A percentile compares a stretch with the other conserved stretches of the same genome.
Evolutionary conservation across 2,888 invertebrate species (phyloP).

Genomic region (Sussaba pulchella): DNA sequence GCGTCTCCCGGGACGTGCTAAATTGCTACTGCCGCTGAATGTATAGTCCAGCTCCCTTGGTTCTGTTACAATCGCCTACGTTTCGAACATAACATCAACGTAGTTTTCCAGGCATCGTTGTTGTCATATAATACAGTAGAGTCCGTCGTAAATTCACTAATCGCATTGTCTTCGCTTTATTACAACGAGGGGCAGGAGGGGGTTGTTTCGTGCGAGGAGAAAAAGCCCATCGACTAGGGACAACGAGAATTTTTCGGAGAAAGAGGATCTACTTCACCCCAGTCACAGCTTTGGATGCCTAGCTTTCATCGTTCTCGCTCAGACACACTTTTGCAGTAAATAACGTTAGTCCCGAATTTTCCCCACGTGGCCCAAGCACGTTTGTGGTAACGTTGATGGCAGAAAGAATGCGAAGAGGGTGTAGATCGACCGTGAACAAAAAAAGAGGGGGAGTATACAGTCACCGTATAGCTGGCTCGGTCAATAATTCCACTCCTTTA

Average conservation of each 20-base stretch:
- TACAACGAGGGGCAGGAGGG: too few relatives aligned
- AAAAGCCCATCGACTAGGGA: neutral
- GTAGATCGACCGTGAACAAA: constrained; percentile 55
- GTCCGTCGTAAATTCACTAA: neutral
- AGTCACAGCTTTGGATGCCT: constrained; percentile 26
- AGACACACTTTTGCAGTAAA: constrained; percentile 12
- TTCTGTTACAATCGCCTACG: constrained; percentile 34
- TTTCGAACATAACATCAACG: constrained; percentile 65
- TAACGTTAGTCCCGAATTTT: constrained; percentile 14
- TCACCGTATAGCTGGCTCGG: constrained; percentile 59
- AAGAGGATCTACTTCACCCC: neutral
- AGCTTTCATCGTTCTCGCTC: neutral
- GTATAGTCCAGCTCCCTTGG: constrained; percentile 6
- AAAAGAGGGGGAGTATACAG: constrained; percentile 34
- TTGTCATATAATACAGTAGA: constrained; percentile 5
- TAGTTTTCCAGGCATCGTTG: constrained; percentile 19
- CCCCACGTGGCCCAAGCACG: constrained; percentile 33
- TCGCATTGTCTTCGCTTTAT: neutral
- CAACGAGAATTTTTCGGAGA: neutral
- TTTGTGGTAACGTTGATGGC: constrained; percentile 23
- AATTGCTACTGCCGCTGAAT: constrained; percentile 52
- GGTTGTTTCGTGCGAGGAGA: neutral
- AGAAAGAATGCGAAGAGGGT: constrained; percentile 28
- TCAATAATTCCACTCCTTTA: constrained; percentile 71
- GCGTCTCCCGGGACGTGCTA: constrained; percentile 59